Evolutionary conservation across 2,888 invertebrate genomes (phyloP).

Genomic region (Patella pellucida): DNA sequence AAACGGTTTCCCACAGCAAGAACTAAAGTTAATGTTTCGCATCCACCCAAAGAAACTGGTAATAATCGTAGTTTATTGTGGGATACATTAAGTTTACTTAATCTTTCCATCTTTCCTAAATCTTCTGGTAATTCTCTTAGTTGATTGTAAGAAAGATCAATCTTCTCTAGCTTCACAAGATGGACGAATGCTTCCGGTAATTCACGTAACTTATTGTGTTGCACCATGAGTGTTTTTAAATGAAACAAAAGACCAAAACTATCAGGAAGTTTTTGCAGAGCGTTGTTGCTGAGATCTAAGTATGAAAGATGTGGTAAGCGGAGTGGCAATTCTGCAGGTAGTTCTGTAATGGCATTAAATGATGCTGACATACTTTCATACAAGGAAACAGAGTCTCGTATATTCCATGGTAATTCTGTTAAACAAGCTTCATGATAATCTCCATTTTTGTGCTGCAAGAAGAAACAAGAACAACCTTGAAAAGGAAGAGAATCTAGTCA

Average conservation of each 20-base stretch:
- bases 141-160: conserved; percentile 67
- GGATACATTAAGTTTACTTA: conserved; percentile 64
- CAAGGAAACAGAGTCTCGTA: conserved; percentile 67
- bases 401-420: conserved; percentile 63
- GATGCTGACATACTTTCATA: conserved; percentile 68
- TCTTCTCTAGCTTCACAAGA: conserved; percentile 65
- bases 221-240: conserved; percentile 58
- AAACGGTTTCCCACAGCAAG: conserved; percentile 62
- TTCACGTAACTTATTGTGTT: conserved; percentile 60
- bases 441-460: conserved; percentile 67
- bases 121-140: conserved; percentile 62
- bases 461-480: no score
- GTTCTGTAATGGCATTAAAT: conserved; percentile 66
- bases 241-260: conserved; percentile 69
- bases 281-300: conserved; percentile 68
- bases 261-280: conserved; percentile 62
- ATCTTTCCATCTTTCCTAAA: conserved; percentile 62
- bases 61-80: conserved; percentile 65
- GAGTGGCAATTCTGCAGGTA: conserved; percentile 67
- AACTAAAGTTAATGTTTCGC: conserved; percentile 55
- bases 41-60: conserved; percentile 62
- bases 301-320: conserved; percentile 67
- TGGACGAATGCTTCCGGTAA: conserved; percentile 64
- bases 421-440: conserved; percentile 61
- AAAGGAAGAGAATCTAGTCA: no score